These are phyloP conservation scores for Amazona guildingii DNA, from an alignment of 2,113 vertebrate species.

Conservation along the genomic window DNA sequence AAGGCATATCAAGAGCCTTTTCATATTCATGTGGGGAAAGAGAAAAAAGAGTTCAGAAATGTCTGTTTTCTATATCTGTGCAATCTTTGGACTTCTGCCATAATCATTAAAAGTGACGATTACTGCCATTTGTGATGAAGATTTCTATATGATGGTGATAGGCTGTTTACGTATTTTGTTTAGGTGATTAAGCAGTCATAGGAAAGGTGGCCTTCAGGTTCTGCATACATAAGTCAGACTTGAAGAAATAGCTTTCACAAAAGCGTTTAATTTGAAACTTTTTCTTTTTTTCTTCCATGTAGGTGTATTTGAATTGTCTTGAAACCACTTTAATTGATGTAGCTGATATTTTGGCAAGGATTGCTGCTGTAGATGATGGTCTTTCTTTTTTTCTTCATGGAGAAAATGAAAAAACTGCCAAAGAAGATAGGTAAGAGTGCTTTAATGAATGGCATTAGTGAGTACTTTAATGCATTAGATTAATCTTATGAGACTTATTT, in stretches of 20 bases:
- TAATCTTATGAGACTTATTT: neutral
- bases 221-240: neutral
- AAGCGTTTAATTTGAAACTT: neutral
- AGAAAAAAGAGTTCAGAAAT: neutral
- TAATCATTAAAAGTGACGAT: neutral
- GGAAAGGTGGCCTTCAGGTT: neutral
- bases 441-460: neutral
- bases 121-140: neutral
- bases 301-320: constrained; percentile 80
- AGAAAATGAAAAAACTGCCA: constrained; percentile 69
- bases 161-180: neutral
- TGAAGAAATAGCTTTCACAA: neutral
- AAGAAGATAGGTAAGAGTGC: constrained; percentile 79
- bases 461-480: neutral
- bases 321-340: constrained; percentile 83
- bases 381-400: constrained; percentile 87
- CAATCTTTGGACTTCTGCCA: neutral
- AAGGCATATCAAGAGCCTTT: neutral
- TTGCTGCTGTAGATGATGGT: constrained; percentile 86
- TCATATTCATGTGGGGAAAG: neutral
- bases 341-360: constrained; percentile 88
- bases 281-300: neutral
- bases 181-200: neutral
- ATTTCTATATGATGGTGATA: neutral
- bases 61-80: neutral